phyloP scores from a whole-genome alignment of 1,140 invertebrate genomes.

The Cotesia vestalis region DNA sequence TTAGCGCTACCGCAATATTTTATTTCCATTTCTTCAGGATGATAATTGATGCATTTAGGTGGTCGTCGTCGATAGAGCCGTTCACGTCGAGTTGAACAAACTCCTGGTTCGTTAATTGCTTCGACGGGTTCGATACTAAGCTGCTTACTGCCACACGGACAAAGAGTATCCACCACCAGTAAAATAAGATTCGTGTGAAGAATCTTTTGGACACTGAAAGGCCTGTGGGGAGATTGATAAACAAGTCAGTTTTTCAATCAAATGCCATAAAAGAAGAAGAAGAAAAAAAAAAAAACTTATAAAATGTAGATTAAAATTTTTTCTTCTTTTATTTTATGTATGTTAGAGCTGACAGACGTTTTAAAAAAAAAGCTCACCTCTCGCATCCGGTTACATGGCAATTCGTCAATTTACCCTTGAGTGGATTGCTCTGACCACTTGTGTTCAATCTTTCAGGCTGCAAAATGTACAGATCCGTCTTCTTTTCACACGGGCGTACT shows the following conservation, averaged over 20 bases:
- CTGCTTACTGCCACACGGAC: slow-evolving; percentile 86
- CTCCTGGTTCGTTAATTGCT: slow-evolving; percentile 62
- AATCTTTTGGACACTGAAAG: slow-evolving; percentile 93
- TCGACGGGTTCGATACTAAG: slow-evolving; percentile 83
- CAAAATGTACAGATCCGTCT: slow-evolving; percentile 85
- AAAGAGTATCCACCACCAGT: slow-evolving; percentile 87
- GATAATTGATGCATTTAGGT: slow-evolving; percentile 85
- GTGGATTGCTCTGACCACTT: slow-evolving; percentile 77
- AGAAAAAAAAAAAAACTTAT: too few species aligned
- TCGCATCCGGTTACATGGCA: slow-evolving; percentile 90
- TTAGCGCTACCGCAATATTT: slow-evolving; percentile 72
- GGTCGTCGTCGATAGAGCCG: slow-evolving; percentile 75
- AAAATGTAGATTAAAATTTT: too few species aligned
- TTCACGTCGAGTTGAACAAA: slow-evolving; percentile 68
- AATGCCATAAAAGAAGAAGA: background rate
- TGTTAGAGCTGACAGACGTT: background rate
- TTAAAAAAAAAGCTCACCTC: slow-evolving; percentile 68
- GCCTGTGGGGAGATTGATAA: slow-evolving; percentile 66
- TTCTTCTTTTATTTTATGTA: too few species aligned
- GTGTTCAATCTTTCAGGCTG: slow-evolving; percentile 83
- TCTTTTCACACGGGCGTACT: slow-evolving; percentile 83
- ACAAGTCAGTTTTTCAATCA: slow-evolving; percentile 16
- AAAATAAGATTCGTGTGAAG: slow-evolving; percentile 90
- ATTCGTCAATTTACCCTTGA: slow-evolving; percentile 90
- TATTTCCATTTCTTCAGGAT: slow-evolving; percentile 84